Evolutionary conservation across 2,888 invertebrate species (phyloP), one percentile per base, ranked within the genome.

Genomic region (Mythimna loreyi): DNA sequence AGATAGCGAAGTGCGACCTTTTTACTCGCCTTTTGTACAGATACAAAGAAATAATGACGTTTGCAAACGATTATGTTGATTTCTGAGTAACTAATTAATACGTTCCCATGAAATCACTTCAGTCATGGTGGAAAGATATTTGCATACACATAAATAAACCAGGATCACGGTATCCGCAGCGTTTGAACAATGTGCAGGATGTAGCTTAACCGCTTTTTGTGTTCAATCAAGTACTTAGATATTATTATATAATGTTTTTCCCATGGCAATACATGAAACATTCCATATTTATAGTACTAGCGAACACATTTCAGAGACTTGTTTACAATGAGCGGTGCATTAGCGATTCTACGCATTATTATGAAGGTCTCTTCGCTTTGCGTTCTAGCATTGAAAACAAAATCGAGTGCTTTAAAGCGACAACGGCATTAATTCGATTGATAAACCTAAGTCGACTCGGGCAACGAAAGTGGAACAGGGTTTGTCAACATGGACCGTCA

Each of bases 401-500:
- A 80, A 81, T 83, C 57, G 78, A 83, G 82, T 81, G 80, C 69
- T 60, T 80, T 72, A 81, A 75, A 86, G 82, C 83, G 83, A 85
- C 85, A 83, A 83, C 86, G 83, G 76, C 70, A 84, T 86, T 87
- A 85, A 88, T 85, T 87, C 86, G 85, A 89, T 91, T 90, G 92
- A 94, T 93, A 94, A 93, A 90, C 86, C 86, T 89, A 92, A 94
- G 92, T 91, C 88, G 89, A 85, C 83, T 86, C 89, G 89, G 87
- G 88, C 89, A 91, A 91, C 87, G 92, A 94, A 95, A 94, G 94
- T 95, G 88, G 95, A 93, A 92, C 95, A 93, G 94, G 93, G 95
- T 94, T 95, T 95, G 95, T 95, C 95, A 95, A 94, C 93, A 93
- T 90, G 92, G 91, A 91, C 90, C 89, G 92, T 94, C 95, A 95